Conservation (phyloP, 1,140 invertebrate genomes). For the Polyergus mexicanus region DNA sequence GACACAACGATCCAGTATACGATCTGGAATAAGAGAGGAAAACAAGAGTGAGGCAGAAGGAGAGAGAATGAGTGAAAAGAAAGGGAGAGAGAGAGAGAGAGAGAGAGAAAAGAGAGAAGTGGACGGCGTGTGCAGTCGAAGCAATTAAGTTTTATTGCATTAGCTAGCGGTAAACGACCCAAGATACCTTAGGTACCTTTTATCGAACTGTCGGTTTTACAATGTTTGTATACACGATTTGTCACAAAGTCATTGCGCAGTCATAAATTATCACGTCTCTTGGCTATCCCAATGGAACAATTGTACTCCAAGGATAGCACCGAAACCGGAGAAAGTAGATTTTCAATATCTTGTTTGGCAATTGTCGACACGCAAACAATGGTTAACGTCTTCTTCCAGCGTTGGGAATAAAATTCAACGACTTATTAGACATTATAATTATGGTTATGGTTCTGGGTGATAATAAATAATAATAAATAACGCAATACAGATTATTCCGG, state of each 20-base stretch:
- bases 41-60: neutral
- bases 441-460: neutral
- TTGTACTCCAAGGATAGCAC: slow-evolving; percentile 7
- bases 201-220: slow-evolving; percentile 79
- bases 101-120: neutral
- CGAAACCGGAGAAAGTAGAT: slow-evolving; percentile 37
- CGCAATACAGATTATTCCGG: slow-evolving; percentile 8
- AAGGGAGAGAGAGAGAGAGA: neutral
- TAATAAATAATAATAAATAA: slow-evolving; percentile 30
- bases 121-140: neutral
- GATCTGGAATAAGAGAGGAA: neutral
- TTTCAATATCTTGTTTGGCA: neutral
- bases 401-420: neutral
- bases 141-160: slow-evolving; percentile 83
- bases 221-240: slow-evolving; percentile 85
- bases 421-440: slow-evolving; percentile 24
- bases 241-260: slow-evolving; percentile 81
- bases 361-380: neutral
- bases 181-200: slow-evolving; percentile 75
- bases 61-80: neutral
- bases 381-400: neutral
- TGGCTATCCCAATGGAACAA: neutral
- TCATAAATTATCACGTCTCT: slow-evolving; percentile 80
- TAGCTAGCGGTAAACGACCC: slow-evolving; percentile 56
- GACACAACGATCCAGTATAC: neutral